phyloP scores from a whole-genome alignment of 2,888 invertebrate genomes.

The Magallana nippona region DNA sequence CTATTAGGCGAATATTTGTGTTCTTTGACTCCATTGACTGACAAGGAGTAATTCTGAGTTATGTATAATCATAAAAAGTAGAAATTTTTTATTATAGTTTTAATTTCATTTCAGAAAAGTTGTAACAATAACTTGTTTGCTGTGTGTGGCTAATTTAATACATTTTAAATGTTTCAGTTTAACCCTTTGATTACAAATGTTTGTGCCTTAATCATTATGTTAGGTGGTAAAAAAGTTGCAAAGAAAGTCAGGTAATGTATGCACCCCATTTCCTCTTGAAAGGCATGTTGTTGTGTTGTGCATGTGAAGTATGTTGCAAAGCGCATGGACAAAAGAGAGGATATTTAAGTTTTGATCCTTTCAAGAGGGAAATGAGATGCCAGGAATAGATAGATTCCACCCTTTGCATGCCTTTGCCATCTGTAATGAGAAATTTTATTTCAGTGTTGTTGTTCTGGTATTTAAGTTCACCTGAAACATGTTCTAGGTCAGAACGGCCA shows the following conservation, averaged over 20 bases:
- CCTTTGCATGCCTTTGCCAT: conserved; percentile 11
- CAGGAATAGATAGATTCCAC: conserved; percentile 25
- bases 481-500: neutral
- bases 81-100: too few species aligned
- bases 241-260: conserved; percentile 29
- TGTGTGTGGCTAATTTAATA: too few species aligned
- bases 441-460: neutral
- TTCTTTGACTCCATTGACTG: too few species aligned
- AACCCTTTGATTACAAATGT: neutral
- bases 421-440: neutral
- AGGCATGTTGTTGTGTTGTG: conserved; percentile 4
- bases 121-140: too few species aligned
- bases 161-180: neutral
- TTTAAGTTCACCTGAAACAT: neutral
- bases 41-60: too few species aligned
- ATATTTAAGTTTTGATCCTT: too few species aligned
- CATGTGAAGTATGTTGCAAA: neutral
- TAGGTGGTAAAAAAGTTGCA: conserved; percentile 32
- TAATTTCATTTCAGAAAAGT: too few species aligned
- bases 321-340: neutral
- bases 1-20: too few species aligned
- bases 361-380: conserved; percentile 17
- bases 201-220: neutral
- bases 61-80: too few species aligned
- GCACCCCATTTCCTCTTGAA: conserved; percentile 25